phyloP scores from a whole-genome alignment of 2,888 invertebrate species.

The Coleophora deauratella region DNA sequence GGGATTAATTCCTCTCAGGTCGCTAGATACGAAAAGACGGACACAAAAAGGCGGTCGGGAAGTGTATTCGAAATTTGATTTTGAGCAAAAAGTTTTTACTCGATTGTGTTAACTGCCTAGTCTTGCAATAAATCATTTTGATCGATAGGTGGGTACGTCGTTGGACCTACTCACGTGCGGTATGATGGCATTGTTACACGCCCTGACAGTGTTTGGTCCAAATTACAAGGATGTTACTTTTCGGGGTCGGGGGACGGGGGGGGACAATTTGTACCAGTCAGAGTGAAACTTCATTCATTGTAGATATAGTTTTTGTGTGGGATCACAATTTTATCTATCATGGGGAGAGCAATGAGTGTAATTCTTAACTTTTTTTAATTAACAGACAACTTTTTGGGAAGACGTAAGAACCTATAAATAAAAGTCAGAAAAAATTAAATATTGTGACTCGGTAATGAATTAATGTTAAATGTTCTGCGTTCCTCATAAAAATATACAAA shows the following conservation, averaged over 20 bases:
- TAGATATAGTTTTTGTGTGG: too few relatives aligned
- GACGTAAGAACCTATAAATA: too few relatives aligned
- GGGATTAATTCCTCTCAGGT: neutral
- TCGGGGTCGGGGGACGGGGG: neutral
- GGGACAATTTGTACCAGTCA: neutral
- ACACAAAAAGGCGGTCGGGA: neutral
- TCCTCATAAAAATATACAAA: too few relatives aligned
- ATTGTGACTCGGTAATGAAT: too few relatives aligned
- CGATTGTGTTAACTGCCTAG: conserved; percentile 24
- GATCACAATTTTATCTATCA: too few relatives aligned
- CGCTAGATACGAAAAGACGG: neutral
- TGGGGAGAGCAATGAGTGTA: too few relatives aligned
- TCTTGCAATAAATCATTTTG: conserved; percentile 51
- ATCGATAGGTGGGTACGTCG: conserved; percentile 30
- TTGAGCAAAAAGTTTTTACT: neutral
- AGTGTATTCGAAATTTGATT: too few relatives aligned
- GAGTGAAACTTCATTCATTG: too few relatives aligned
- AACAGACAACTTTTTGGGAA: too few relatives aligned
- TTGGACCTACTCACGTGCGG: conserved; percentile 44
- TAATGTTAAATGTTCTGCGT: too few relatives aligned
- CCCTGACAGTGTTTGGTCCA: conserved; percentile 25
- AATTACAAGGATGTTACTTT: conserved; percentile 18
- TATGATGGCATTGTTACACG: conserved; percentile 49
- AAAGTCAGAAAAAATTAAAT: too few relatives aligned
- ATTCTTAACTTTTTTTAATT: too few relatives aligned